These are phyloP conservation scores for Megalonaias nervosa DNA, from an alignment of 1,140 invertebrate genomes.

Conservation along the genomic window DNA sequence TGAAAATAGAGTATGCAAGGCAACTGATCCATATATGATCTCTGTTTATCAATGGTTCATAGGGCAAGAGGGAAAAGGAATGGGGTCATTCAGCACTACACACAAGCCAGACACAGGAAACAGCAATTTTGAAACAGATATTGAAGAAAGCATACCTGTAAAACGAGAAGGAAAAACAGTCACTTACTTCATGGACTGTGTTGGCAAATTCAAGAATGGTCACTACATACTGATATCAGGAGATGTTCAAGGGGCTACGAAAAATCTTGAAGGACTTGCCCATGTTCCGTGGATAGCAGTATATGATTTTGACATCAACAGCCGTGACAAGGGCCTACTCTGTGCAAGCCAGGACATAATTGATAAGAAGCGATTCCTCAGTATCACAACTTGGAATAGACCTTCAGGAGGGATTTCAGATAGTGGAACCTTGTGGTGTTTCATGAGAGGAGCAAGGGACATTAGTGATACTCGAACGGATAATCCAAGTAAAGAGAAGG, in stretches of 20 bases:
- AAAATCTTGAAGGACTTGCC: constrained; percentile 11
- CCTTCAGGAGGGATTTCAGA: constrained; percentile 33
- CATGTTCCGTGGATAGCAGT: constrained; percentile 20
- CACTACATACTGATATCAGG: constrained; percentile 21
- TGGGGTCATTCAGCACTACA: too few species aligned
- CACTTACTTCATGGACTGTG: too few species aligned
- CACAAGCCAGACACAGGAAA: too few species aligned
- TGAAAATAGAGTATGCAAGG: constrained; percentile 3
- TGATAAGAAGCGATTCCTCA: constrained; percentile 30
- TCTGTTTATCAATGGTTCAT: constrained; percentile 20
- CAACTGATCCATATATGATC: constrained; percentile 4
- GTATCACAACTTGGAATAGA: constrained; percentile 41
- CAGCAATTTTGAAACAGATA: too few species aligned
- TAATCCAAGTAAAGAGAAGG: background rate
- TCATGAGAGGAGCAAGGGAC: constrained; percentile 43
- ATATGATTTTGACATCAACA: constrained; percentile 29
- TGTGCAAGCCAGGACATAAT: constrained; percentile 33
- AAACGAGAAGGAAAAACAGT: too few species aligned
- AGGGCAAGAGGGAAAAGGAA: background rate
- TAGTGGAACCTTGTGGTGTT: constrained; percentile 48
- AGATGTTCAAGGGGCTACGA: constrained; percentile 1
- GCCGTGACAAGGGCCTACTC: constrained; percentile 38
- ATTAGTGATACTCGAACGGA: constrained; percentile 35
- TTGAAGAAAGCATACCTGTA: too few species aligned
- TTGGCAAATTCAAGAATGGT: background rate